Conservation (phyloP, 2,888 invertebrate genomes). For the Rhogogaster chlorosoma region DNA sequence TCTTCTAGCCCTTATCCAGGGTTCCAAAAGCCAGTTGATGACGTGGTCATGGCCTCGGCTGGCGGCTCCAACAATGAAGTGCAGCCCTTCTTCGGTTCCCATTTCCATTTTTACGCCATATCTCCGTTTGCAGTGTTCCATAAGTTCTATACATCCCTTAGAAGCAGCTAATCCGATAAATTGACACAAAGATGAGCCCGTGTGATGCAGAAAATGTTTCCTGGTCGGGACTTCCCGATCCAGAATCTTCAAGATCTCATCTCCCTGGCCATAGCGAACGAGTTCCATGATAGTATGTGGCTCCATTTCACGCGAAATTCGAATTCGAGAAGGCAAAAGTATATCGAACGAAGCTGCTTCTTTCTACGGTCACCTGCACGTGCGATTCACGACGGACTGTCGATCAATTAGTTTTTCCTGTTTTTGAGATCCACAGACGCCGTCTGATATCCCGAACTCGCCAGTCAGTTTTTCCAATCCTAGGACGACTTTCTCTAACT, state of each 20-base stretch:
- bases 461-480: too few relatives aligned
- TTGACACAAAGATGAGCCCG: neutral
- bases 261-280: neutral
- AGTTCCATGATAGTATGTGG: neutral
- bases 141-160: too few relatives aligned
- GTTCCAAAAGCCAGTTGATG: neutral
- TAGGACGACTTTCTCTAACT: too few relatives aligned
- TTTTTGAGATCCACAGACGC: too few relatives aligned
- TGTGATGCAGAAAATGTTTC: neutral
- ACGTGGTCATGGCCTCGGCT: too few relatives aligned
- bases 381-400: neutral
- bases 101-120: neutral
- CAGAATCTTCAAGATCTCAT: neutral
- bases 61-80: neutral
- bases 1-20: neutral
- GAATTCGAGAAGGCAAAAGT: neutral
- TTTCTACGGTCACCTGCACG: neutral
- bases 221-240: neutral
- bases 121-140: neutral
- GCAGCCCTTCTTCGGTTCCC: neutral
- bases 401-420: neutral
- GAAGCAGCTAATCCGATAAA: too few relatives aligned
- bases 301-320: neutral
- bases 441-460: too few relatives aligned
- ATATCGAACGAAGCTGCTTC: neutral